Conservation (phyloP, 2,888 invertebrate species). For the Tipula vernalis region DNA sequence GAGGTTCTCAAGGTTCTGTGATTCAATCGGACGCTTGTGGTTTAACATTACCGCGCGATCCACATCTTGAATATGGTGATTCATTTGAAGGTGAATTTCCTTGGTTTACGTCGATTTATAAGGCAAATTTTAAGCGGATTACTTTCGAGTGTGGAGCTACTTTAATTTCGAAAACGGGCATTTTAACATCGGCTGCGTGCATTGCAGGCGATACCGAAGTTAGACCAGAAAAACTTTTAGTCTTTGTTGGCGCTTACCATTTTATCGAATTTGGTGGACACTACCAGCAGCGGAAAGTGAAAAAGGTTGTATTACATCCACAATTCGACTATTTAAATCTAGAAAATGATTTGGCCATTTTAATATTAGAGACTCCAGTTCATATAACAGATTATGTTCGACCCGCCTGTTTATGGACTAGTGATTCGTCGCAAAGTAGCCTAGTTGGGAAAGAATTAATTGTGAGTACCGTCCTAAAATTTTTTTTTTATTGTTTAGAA, state of each 20-base stretch:
- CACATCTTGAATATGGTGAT: not conserved
- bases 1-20: not conserved
- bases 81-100: constrained; percentile 35
- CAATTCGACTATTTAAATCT: constrained; percentile 12
- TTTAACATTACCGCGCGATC: not conserved
- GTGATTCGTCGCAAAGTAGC: constrained; percentile 32
- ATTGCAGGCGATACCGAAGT: constrained; percentile 21
- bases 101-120: constrained; percentile 32
- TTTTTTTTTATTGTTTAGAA: too few species aligned
- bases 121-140: constrained; percentile 16
- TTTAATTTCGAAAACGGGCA: constrained; percentile 26
- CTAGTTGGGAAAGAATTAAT: constrained; percentile 40
- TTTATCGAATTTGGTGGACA: constrained; percentile 27
- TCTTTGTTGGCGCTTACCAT: constrained; percentile 32
- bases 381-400: constrained; percentile 32
- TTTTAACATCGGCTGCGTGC: constrained; percentile 30
- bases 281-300: constrained; percentile 24
- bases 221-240: constrained; percentile 25
- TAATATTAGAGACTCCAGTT: constrained; percentile 28
- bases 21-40: not conserved
- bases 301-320: constrained; percentile 13
- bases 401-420: constrained; percentile 34
- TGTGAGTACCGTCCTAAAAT: constrained; percentile 27
- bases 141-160: constrained; percentile 30
- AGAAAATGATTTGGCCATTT: constrained; percentile 28